Evolutionary conservation across 1,140 invertebrate genomes (phyloP).

Genomic region (Aleiodes sp.): DNA sequence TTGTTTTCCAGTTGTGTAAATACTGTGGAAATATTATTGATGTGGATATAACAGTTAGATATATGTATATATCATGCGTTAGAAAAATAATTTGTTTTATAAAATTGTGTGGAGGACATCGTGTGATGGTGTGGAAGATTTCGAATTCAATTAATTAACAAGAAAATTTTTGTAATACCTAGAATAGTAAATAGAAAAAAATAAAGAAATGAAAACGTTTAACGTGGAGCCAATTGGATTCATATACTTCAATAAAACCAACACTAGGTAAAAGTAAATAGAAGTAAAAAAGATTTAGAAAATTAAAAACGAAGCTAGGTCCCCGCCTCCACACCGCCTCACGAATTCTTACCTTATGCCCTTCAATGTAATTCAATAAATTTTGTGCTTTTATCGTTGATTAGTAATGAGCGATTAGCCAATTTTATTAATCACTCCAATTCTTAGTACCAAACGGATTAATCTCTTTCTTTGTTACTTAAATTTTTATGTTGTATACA

Average conservation of each 20-base stretch:
- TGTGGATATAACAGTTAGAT: neutral
- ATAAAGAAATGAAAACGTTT: neutral
- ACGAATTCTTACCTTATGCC: constrained; percentile 43
- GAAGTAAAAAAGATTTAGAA: neutral
- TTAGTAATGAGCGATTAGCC: neutral
- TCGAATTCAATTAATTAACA: neutral
- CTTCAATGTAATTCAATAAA: neutral
- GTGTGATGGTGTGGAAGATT: constrained; percentile 52
- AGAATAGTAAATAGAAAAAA: neutral
- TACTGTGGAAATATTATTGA: too few species aligned
- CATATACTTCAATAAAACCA: neutral
- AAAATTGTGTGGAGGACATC: constrained; percentile 46
- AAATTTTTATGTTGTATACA: too few species aligned
- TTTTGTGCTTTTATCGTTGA: constrained; percentile 16
- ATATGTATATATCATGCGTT: constrained; percentile 51
- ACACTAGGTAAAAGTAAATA: neutral
- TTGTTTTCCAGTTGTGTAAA: too few species aligned
- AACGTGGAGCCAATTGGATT: neutral
- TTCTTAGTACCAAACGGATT: too few species aligned
- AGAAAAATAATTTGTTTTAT: constrained; percentile 55
- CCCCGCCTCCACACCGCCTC: constrained; percentile 59
- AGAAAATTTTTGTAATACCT: neutral
- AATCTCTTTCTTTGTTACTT: too few species aligned
- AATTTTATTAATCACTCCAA: too few species aligned
- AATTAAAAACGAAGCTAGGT: constrained; percentile 38